Conservation (phyloP, 2,888 invertebrate genomes). For the Ectemnius cavifrons region DNA sequence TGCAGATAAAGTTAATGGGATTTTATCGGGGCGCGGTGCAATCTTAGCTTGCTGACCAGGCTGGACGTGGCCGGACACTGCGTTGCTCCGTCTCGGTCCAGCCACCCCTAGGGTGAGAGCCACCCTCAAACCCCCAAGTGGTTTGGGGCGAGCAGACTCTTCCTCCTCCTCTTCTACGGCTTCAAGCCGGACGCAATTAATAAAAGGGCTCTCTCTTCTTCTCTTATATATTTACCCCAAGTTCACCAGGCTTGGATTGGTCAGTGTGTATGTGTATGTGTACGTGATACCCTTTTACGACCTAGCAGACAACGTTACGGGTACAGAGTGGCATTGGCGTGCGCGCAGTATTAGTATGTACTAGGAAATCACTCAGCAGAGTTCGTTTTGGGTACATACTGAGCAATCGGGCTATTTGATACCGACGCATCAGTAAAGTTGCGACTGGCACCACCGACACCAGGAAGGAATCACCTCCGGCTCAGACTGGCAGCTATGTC, state of each 20-base stretch:
- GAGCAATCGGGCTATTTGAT: not conserved
- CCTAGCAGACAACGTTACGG: constrained; percentile 26
- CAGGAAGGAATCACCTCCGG: constrained; percentile 14
- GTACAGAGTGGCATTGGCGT: constrained; percentile 1
- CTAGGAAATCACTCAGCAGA: too few species aligned
- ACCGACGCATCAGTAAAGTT: constrained; percentile 12
- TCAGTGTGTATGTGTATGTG: constrained; percentile 35
- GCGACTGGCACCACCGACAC: constrained; percentile 9
- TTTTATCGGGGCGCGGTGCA: constrained; percentile 62
- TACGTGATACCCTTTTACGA: constrained; percentile 10
- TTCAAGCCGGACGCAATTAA: constrained; percentile 65
- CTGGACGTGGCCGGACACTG: constrained; percentile 41
- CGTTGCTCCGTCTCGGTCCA: not conserved
- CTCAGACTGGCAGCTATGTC: constrained; percentile 2
- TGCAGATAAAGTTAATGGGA: constrained; percentile 69
- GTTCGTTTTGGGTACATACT: not conserved
- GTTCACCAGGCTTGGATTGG: not conserved
- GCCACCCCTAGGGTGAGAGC: constrained; percentile 1
- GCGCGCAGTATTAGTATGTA: too few species aligned
- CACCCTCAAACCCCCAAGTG: not conserved
- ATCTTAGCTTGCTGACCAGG: constrained; percentile 66
- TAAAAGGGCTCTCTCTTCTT: constrained; percentile 59
- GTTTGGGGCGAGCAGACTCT: constrained; percentile 18
- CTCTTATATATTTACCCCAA: constrained; percentile 14
- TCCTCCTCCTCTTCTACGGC: constrained; percentile 18